Conservation (phyloP, 2,113 vertebrate species). For the Eudyptes chrysolophus region DNA sequence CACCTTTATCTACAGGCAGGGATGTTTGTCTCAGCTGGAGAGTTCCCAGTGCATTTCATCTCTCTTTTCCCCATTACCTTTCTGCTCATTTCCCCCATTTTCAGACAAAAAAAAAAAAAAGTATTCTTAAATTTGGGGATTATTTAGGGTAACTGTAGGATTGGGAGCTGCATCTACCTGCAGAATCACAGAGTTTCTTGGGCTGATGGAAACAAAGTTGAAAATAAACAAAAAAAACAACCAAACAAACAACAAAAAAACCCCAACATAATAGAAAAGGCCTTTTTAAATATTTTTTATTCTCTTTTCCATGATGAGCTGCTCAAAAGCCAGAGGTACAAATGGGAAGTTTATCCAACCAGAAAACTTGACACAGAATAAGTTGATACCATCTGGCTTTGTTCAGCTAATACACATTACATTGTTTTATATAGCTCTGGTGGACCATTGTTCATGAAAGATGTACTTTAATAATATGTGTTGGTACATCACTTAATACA, state of each 20-base stretch:
- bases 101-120: neutral
- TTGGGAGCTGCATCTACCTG: neutral
- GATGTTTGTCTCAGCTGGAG: constrained; percentile 7
- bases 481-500: neutral
- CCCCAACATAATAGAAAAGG: accelerated
- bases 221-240: neutral
- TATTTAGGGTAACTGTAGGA: neutral
- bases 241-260: neutral
- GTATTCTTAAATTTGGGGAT: neutral
- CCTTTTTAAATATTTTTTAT: neutral
- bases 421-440: neutral
- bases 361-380: neutral
- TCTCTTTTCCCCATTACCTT: neutral
- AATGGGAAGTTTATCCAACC: neutral
- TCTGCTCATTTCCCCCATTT: neutral
- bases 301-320: neutral
- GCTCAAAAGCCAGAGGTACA: neutral
- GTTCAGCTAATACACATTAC: neutral
- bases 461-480: neutral
- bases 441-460: neutral
- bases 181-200: neutral
- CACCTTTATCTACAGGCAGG: constrained; percentile 21
- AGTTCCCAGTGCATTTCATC: neutral
- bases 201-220: neutral
- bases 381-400: neutral